Conservation (phyloP, 2,113 vertebrate species). For the Leucopternis melanops region DNA sequence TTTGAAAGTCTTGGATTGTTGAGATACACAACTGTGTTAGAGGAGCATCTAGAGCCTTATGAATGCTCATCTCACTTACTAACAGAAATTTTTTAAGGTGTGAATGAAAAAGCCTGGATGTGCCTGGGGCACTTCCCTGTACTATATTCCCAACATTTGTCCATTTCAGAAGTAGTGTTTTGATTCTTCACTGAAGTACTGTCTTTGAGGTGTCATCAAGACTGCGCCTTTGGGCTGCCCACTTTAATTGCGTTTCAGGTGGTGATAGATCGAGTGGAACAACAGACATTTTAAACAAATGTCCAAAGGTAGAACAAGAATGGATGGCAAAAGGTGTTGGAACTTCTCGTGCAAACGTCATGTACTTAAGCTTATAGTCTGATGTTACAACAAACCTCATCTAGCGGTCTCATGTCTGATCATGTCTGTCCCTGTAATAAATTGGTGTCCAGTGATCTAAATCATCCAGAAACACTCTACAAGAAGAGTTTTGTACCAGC, state of each 20-base stretch:
- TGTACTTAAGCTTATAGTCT: background rate
- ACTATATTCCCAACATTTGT: accelerated
- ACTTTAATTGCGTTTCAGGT: accelerated
- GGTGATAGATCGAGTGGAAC: background rate
- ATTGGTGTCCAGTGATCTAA: background rate
- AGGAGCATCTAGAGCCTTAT: background rate
- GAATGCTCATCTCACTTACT: accelerated
- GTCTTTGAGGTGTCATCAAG: background rate
- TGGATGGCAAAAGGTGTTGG: background rate
- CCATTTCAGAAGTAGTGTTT: background rate
- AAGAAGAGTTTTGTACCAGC: background rate
- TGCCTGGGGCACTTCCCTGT: accelerated
- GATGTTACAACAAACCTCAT: background rate
- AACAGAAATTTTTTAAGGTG: background rate
- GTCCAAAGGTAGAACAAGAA: background rate
- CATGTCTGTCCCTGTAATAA: background rate
- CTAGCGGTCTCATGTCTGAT: accelerated
- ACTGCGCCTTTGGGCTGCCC: background rate
- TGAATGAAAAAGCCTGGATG: background rate
- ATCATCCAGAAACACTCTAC: background rate
- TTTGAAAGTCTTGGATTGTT: background rate
- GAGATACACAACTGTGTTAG: accelerated
- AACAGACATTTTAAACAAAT: background rate
- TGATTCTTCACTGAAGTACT: background rate
- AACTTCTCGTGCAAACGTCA: background rate